phyloP scores from a whole-genome alignment of 1,140 invertebrate species.

The Wiebesia pumilae region DNA sequence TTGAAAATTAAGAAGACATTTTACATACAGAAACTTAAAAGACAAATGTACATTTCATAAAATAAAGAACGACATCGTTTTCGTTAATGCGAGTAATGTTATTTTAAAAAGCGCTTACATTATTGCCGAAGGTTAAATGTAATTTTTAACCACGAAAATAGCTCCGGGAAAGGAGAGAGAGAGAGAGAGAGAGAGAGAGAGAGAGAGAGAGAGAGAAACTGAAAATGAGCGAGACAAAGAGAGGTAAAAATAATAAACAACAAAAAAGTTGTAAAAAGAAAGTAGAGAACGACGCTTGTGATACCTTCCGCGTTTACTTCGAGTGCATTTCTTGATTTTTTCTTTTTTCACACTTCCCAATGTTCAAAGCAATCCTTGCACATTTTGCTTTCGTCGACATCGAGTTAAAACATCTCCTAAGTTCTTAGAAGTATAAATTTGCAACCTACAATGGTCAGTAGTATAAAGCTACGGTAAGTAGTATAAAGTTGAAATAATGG shows the following conservation, averaged over 20 bases:
- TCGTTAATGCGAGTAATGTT: not conserved
- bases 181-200: not conserved
- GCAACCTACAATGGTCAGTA: not conserved
- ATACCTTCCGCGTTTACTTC: constrained; percentile 40
- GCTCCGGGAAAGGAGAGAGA: not conserved
- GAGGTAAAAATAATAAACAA: not conserved
- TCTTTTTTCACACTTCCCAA: not conserved
- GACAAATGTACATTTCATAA: not conserved
- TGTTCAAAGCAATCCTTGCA: constrained; percentile 7
- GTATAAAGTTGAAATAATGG: too few species aligned
- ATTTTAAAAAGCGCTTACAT: not conserved
- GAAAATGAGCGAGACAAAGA: not conserved
- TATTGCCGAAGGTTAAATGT: constrained; percentile 12
- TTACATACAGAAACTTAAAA: too few species aligned
- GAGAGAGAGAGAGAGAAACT: not conserved
- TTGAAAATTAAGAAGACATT: too few species aligned
- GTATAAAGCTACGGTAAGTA: too few species aligned
- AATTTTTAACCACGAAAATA: constrained; percentile 23
- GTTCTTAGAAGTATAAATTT: not conserved
- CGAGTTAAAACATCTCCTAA: not conserved
- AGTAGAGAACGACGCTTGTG: not conserved
- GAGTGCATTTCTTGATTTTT: not conserved
- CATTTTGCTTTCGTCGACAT: not conserved
- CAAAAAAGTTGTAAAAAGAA: constrained; percentile 11
- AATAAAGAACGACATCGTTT: not conserved